phyloP scores from a whole-genome alignment of 1,140 invertebrate genomes.

The Lucilia cuprina region DNA sequence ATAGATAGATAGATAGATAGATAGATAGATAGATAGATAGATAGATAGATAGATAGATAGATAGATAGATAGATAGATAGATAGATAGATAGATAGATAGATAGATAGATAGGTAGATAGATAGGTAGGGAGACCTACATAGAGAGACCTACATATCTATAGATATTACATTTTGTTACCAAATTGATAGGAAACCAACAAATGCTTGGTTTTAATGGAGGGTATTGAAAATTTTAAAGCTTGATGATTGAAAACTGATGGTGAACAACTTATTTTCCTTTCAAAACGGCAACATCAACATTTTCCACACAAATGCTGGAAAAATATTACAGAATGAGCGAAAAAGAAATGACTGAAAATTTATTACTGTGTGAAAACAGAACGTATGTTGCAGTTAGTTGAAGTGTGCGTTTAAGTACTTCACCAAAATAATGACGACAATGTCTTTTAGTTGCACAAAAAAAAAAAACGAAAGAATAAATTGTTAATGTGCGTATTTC shows the following conservation, averaged over 20 bases:
- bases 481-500: not conserved
- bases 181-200: no score
- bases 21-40: no score
- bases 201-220: not conserved
- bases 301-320: not conserved
- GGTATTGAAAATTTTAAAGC: not conserved
- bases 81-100: no score
- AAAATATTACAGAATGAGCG: no score
- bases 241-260: conserved; percentile 25
- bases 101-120: no score
- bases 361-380: conserved; percentile 21
- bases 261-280: conserved; percentile 16
- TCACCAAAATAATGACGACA: conserved; percentile 7
- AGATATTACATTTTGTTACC: no score
- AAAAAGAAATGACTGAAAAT: conserved; percentile 15
- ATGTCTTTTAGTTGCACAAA: conserved; percentile 17
- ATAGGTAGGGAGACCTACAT: no score
- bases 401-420: not conserved
- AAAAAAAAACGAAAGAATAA: not conserved
- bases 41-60: no score
- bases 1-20: no score
- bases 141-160: no score
- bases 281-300: not conserved
- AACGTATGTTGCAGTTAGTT: not conserved
- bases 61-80: no score